Conservation (phyloP, 2,888 invertebrate species). For the Isotomurus palustris region DNA sequence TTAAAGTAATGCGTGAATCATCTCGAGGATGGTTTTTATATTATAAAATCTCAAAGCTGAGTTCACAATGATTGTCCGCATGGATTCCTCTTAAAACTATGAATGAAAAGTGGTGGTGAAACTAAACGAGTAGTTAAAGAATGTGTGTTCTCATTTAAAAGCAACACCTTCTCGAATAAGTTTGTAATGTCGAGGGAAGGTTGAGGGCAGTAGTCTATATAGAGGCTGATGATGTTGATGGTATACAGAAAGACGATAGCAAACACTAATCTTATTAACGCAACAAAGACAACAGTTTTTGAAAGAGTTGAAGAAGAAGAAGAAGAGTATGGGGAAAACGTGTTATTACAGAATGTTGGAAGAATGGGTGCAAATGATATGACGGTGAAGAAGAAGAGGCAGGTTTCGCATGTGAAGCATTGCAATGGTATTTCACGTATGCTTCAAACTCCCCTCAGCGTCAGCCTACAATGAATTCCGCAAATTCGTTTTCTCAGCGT, state of each 20-base stretch:
- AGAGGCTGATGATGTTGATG: too few species aligned
- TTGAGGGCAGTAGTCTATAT: too few species aligned
- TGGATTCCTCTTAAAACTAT: too few species aligned
- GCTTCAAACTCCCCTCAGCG: too few species aligned
- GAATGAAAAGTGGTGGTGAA: neutral
- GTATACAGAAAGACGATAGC: neutral
- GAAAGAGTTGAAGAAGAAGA: slow-evolving; percentile 1
- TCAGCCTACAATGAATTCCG: slow-evolving; percentile 39
- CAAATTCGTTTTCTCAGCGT: slow-evolving; percentile 38
- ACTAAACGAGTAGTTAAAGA: neutral
- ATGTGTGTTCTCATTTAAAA: neutral
- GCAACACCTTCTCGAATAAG: neutral
- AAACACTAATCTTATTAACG: neutral
- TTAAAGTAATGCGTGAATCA: too few species aligned
- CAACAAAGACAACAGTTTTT: neutral
- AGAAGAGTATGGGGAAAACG: slow-evolving; percentile 1
- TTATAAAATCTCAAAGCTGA: too few species aligned
- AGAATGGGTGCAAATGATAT: slow-evolving; percentile 23
- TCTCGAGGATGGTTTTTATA: too few species aligned
- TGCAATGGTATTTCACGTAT: too few species aligned
- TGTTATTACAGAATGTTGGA: slow-evolving; percentile 1
- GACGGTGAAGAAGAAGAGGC: too few species aligned
- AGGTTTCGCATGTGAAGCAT: too few species aligned
- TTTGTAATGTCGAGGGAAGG: too few species aligned
- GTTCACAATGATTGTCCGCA: too few species aligned